phyloP scores from a whole-genome alignment of 2,888 invertebrate species.

The Polymixis flavicincta region DNA sequence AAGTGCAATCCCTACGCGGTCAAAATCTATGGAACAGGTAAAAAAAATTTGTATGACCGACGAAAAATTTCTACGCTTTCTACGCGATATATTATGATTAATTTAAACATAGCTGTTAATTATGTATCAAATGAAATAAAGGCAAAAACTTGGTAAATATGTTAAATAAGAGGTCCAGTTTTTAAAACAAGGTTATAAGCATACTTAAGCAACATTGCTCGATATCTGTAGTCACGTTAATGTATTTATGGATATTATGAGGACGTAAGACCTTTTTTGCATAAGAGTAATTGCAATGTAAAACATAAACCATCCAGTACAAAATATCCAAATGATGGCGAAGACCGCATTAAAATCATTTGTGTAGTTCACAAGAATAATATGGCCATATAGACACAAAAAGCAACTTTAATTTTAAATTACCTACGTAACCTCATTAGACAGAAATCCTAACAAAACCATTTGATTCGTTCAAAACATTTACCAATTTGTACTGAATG shows the following conservation, averaged over 20 bases:
- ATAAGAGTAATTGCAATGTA: not conserved
- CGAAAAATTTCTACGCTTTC: too few species aligned
- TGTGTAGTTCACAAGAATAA: not conserved
- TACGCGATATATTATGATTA: too few species aligned
- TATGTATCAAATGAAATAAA: too few species aligned
- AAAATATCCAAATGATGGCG: not conserved
- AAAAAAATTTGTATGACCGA: too few species aligned
- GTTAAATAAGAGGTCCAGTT: too few species aligned
- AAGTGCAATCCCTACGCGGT: too few species aligned
- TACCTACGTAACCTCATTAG: not conserved
- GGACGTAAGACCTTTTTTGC: too few species aligned
- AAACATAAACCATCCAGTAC: not conserved
- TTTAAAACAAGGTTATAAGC: too few species aligned
- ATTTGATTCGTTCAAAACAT: not conserved
- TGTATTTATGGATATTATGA: too few species aligned
- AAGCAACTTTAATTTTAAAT: not conserved
- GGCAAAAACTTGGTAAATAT: too few species aligned
- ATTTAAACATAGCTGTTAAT: too few species aligned
- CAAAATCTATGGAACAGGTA: too few species aligned
- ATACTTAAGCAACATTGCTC: conserved; percentile 19
- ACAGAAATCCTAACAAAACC: not conserved
- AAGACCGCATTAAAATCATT: not conserved
- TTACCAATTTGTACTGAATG: conserved; percentile 8
- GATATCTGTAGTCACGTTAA: conserved; percentile 13
- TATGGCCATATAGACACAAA: not conserved